Evolutionary conservation across 2,888 invertebrate genomes (phyloP).

Genomic region (Nomada ruficornis): DNA sequence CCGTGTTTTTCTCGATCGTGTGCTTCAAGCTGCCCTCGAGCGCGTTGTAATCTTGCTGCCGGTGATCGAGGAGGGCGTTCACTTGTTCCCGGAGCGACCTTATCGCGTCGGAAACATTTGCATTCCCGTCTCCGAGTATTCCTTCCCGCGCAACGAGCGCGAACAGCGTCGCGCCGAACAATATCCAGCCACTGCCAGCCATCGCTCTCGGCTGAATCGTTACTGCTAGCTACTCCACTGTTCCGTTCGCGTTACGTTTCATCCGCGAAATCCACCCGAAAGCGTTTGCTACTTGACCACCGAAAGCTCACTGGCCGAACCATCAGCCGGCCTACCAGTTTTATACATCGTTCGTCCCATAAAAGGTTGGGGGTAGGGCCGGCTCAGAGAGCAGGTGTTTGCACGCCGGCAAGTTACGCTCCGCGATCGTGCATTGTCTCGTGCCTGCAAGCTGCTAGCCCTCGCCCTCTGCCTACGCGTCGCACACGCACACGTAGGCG

Average conservation of each 20-base stretch:
- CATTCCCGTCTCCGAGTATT: constrained; percentile 59
- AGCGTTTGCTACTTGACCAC: constrained; percentile 29
- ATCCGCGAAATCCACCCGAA: too few species aligned
- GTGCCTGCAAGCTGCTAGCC: constrained; percentile 36
- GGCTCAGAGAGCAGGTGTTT: constrained; percentile 80
- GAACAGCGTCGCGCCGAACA: constrained; percentile 39
- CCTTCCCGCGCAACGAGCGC: neutral
- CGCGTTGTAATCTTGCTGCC: constrained; percentile 86
- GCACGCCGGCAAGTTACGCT: constrained; percentile 35
- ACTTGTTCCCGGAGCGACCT: constrained; percentile 86
- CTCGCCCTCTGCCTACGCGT: too few species aligned
- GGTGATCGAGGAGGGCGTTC: constrained; percentile 85
- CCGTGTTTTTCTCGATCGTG: constrained; percentile 85
- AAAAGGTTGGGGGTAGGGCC: constrained; percentile 72
- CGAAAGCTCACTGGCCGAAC: constrained; percentile 71
- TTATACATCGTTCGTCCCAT: constrained; percentile 77
- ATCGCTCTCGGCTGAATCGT: neutral
- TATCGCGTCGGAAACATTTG: constrained; percentile 83
- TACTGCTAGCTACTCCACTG: too few species aligned
- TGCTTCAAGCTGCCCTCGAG: constrained; percentile 85
- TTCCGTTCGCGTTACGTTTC: too few species aligned
- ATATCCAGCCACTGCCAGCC: constrained; percentile 15
- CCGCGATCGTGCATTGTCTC: constrained; percentile 37
- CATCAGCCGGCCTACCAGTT: constrained; percentile 71
- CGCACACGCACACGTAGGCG: too few species aligned